phyloP scores from a whole-genome alignment of 1,140 invertebrate genomes.

The Oreohelix idahoensis region DNA sequence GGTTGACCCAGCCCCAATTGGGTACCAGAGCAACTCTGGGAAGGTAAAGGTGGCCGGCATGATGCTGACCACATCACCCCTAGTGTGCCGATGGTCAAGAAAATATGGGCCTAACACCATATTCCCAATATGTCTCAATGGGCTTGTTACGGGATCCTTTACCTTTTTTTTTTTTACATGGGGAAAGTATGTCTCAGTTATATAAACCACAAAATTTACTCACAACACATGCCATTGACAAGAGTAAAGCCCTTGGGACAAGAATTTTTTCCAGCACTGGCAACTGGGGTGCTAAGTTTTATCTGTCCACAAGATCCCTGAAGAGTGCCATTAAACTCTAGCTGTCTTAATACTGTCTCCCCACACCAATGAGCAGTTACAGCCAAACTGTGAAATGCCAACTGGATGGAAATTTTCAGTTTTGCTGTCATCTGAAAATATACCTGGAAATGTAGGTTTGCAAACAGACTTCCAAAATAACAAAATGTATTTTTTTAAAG shows the following conservation, averaged over 20 bases:
- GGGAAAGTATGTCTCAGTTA: no score
- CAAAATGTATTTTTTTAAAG: not conserved
- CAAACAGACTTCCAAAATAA: not conserved
- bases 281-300: not conserved
- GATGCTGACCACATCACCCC: no score
- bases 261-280: not conserved
- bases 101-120: no score
- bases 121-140: no score
- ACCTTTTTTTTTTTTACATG: no score
- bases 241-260: slow-evolving; percentile 19
- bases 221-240: slow-evolving; percentile 28
- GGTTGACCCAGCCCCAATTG: no score
- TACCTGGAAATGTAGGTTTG: not conserved
- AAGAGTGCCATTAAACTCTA: not conserved
- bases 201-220: not conserved
- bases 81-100: no score
- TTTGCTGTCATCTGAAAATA: not conserved
- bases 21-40: no score
- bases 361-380: slow-evolving; percentile 12
- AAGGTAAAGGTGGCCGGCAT: no score
- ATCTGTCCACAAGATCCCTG: not conserved
- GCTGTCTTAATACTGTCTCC: not conserved
- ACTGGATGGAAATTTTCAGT: not conserved
- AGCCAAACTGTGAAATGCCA: not conserved
- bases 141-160: no score